Percentiles rank a stretch among this genome's conserved stretches.
Evolutionary conservation across 2,888 invertebrate genomes (phyloP).

Genomic region (Aplocera efformata): DNA sequence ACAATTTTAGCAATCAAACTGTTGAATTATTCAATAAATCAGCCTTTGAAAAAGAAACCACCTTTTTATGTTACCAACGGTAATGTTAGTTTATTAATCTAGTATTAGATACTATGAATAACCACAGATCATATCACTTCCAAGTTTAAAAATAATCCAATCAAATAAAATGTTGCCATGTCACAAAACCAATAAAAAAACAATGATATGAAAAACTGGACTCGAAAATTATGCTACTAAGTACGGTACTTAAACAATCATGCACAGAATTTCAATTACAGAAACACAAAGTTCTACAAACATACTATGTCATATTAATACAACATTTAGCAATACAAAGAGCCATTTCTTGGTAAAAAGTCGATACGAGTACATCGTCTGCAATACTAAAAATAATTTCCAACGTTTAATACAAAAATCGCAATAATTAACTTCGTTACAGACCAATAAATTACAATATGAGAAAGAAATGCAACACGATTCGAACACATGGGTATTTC

Average conservation of each 20-base stretch:
- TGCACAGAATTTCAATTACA: constrained; percentile 6
- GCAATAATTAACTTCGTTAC: constrained; percentile 80
- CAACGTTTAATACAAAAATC: constrained; percentile 81
- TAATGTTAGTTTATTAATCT: too few relatives aligned
- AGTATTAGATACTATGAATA: too few relatives aligned
- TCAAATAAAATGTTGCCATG: too few relatives aligned
- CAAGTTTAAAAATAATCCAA: too few relatives aligned
- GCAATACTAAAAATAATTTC: constrained; percentile 77
- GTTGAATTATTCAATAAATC: too few relatives aligned
- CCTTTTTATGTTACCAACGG: too few relatives aligned
- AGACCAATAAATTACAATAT: constrained; percentile 80
- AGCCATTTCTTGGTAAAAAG: constrained; percentile 63
- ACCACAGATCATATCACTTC: too few relatives aligned
- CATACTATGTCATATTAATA: constrained; percentile 35
- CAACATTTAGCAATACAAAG: constrained; percentile 38
- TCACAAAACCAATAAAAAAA: too few relatives aligned
- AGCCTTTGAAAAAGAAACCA: too few relatives aligned
- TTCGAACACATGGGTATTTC: constrained; percentile 45
- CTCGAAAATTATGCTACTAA: constrained; percentile 2
- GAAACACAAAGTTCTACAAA: constrained; percentile 21
- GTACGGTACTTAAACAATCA: constrained; percentile 3
- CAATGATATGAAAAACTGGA: background rate
- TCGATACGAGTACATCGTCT: constrained; percentile 45
- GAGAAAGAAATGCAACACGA: constrained; percentile 75
- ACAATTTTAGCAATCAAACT: too few relatives aligned